These are phyloP conservation scores for Oreohelix idahoensis DNA, from an alignment of 1,140 invertebrate genomes.

Conservation along the genomic window DNA sequence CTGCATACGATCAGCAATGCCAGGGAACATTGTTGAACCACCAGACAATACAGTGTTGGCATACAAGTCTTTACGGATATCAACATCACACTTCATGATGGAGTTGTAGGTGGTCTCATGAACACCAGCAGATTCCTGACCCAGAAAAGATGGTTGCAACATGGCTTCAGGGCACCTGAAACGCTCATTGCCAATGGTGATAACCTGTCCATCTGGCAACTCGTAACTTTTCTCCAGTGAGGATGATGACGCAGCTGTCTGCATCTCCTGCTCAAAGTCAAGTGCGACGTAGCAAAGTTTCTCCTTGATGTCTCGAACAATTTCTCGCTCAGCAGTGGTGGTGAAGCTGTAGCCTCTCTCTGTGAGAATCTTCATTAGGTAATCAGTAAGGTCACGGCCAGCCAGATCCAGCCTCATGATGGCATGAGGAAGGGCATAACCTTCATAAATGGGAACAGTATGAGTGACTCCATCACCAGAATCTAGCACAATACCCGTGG, in stretches of 20 bases:
- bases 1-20: slow-evolving; percentile 85
- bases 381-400: slow-evolving; percentile 29
- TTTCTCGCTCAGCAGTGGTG: slow-evolving; percentile 72
- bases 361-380: slow-evolving; percentile 92
- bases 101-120: slow-evolving; percentile 26
- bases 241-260: slow-evolving; percentile 81
- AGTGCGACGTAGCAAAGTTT: slow-evolving; percentile 26
- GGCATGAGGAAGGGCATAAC: slow-evolving; percentile 27
- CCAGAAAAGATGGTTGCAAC: slow-evolving; percentile 79
- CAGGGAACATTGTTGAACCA: slow-evolving; percentile 88
- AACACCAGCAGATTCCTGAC: slow-evolving; percentile 67
- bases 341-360: slow-evolving; percentile 76
- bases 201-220: slow-evolving; percentile 78
- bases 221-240: slow-evolving; percentile 73
- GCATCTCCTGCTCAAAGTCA: slow-evolving; percentile 96
- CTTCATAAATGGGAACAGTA: slow-evolving; percentile 73
- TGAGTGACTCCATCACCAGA: slow-evolving; percentile 95
- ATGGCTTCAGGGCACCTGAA: slow-evolving; percentile 76
- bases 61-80: slow-evolving; percentile 92
- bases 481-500: slow-evolving; percentile 86
- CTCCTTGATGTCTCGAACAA: slow-evolving; percentile 68
- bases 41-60: slow-evolving; percentile 80
- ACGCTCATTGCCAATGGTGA: slow-evolving; percentile 76
- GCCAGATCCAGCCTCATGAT: slow-evolving; percentile 20
- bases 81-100: slow-evolving; percentile 75